Evolutionary conservation across 2,888 invertebrate species (phyloP).

Genomic region (Tiliacea aurago): DNA sequence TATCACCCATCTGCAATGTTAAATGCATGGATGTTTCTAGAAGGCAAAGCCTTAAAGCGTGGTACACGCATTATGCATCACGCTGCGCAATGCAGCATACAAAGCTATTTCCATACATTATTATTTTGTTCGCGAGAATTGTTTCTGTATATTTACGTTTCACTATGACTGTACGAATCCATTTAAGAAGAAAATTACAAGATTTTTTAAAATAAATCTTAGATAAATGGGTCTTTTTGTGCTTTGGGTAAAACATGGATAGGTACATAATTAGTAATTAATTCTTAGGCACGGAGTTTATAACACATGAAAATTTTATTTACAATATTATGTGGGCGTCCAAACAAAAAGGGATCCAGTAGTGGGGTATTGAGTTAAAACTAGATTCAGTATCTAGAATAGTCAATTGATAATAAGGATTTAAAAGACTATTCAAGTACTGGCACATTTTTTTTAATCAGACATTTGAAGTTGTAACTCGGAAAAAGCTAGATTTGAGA

Average conservation of each 20-base stretch:
- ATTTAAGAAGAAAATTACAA: not conserved
- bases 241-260: not conserved
- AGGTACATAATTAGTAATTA: not conserved
- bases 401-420: no score
- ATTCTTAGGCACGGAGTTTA: no score
- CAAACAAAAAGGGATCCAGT: no score
- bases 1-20: not conserved
- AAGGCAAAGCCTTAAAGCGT: conserved; percentile 11
- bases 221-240: not conserved
- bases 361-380: no score
- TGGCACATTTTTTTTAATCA: no score
- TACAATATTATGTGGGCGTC: no score
- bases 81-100: conserved; percentile 31
- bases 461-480: no score
- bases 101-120: conserved; percentile 30
- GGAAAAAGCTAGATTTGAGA: no score
- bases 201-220: not conserved
- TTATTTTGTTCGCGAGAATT: conserved; percentile 25
- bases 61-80: conserved; percentile 47
- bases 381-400: no score
- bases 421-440: no score
- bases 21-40: conserved; percentile 12
- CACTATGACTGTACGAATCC: not conserved
- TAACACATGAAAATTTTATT: no score
- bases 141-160: conserved; percentile 22